Conservation (phyloP, 2,888 invertebrate species). For the Agrochola litura region DNA sequence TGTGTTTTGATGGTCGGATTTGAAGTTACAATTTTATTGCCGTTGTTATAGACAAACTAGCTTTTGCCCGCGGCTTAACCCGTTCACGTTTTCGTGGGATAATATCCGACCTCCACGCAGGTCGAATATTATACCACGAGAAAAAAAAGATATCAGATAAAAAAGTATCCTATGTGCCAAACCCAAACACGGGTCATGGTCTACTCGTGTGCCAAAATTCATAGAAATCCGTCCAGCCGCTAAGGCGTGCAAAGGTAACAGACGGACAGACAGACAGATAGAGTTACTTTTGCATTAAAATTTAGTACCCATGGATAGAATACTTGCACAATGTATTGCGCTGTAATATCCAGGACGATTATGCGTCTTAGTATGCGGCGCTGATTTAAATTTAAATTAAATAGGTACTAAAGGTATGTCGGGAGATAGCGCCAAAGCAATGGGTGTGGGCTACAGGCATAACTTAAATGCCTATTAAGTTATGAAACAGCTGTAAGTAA, state of each 20-base stretch:
- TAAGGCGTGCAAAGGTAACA: background rate
- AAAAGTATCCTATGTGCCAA: background rate
- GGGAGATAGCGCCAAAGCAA: background rate
- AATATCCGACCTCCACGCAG: too few species aligned
- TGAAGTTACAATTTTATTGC: slow-evolving; percentile 60
- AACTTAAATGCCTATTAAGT: background rate
- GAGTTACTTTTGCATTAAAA: too few species aligned
- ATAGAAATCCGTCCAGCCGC: background rate
- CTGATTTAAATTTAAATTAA: slow-evolving; percentile 26
- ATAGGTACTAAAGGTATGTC: background rate
- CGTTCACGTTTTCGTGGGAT: background rate
- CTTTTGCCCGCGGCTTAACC: background rate
- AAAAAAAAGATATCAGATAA: background rate
- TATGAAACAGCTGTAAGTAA: slow-evolving; percentile 1
- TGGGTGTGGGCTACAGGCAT: background rate
- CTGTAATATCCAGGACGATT: background rate
- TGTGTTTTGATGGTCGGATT: slow-evolving; percentile 77
- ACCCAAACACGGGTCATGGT: background rate
- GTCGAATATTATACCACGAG: background rate
- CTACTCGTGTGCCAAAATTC: background rate
- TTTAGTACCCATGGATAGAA: background rate
- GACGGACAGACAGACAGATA: background rate
- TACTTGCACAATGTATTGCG: background rate
- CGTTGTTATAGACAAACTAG: background rate
- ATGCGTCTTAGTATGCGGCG: slow-evolving; percentile 1